Conservation (phyloP, 2,797 vertebrate species). For the Glyptemys insculpta region DNA sequence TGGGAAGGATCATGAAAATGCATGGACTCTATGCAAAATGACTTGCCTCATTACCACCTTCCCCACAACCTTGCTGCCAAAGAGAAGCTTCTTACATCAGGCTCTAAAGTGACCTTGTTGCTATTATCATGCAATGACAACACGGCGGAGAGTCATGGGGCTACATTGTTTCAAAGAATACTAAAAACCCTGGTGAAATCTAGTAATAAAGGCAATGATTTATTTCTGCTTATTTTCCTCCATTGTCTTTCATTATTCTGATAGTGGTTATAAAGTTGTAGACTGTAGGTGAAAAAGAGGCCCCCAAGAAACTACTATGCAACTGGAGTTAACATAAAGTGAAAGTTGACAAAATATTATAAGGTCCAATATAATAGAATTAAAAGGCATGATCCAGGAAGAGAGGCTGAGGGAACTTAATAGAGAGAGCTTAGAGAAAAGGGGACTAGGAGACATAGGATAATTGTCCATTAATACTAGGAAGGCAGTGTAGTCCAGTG, state of each 20-base stretch:
- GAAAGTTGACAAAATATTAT: neutral
- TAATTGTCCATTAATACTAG: neutral
- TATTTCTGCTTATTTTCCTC: neutral
- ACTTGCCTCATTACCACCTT: neutral
- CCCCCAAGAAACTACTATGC: neutral
- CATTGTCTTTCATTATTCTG: neutral
- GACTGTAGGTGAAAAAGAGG: neutral
- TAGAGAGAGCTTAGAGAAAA: neutral
- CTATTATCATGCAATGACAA: neutral
- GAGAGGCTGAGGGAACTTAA: neutral
- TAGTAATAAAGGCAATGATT: neutral
- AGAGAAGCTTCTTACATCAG: accelerated
- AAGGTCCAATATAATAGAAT: neutral
- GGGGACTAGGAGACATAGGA: neutral
- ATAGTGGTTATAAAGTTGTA: neutral
- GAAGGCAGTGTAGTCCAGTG: neutral
- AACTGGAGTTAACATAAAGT: neutral
- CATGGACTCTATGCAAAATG: neutral
- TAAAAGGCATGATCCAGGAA: neutral
- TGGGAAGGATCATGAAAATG: neutral
- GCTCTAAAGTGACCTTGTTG: neutral
- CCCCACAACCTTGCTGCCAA: neutral
- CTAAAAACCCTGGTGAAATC: neutral
- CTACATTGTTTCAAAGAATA: neutral
- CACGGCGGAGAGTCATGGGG: neutral